phyloP scores from a whole-genome alignment of 1,140 invertebrate species.

The Drosophila sp. region DNA sequence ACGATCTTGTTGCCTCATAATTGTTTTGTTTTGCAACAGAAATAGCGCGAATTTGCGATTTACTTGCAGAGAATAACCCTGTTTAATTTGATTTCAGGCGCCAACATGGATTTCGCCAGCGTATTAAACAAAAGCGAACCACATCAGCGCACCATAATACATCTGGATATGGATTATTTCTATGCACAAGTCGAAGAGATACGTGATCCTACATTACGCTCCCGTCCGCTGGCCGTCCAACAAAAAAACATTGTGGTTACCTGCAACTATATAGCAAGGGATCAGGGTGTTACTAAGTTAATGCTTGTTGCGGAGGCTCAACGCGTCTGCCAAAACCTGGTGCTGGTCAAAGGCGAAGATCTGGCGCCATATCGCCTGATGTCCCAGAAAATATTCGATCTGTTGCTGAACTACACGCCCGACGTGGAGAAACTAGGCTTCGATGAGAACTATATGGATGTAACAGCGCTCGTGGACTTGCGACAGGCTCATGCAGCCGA shows the following conservation, averaged over 20 bases:
- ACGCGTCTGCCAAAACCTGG: slow-evolving; percentile 88
- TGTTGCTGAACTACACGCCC: slow-evolving; percentile 88
- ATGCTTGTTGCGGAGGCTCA: slow-evolving; percentile 90
- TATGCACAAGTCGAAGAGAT: slow-evolving; percentile 93
- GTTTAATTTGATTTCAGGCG: slow-evolving; percentile 52
- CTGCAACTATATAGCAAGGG: slow-evolving; percentile 91
- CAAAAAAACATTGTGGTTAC: slow-evolving; percentile 93
- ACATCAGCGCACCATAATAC: slow-evolving; percentile 87
- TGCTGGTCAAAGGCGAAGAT: slow-evolving; percentile 91
- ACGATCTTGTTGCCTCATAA: slow-evolving; percentile 12
- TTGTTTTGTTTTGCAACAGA: slow-evolving; percentile 22
- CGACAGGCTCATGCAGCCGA: slow-evolving; percentile 65
- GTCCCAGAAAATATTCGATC: slow-evolving; percentile 88
- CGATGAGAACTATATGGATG: slow-evolving; percentile 92
- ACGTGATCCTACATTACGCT: slow-evolving; percentile 87
- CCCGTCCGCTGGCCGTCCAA: slow-evolving; percentile 90
- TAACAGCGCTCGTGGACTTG: slow-evolving; percentile 88
- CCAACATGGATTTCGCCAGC: slow-evolving; percentile 74
- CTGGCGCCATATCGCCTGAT: slow-evolving; percentile 89
- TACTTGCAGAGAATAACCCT: not conserved
- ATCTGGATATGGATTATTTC: slow-evolving; percentile 92
- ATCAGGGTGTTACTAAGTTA: slow-evolving; percentile 89
- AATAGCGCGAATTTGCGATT: slow-evolving; percentile 24
- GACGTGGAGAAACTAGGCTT: slow-evolving; percentile 91
- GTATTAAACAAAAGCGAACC: slow-evolving; percentile 76